Evolutionary conservation across 2,797 vertebrate genomes (phyloP).

Genomic region (Balearica regulorum): DNA sequence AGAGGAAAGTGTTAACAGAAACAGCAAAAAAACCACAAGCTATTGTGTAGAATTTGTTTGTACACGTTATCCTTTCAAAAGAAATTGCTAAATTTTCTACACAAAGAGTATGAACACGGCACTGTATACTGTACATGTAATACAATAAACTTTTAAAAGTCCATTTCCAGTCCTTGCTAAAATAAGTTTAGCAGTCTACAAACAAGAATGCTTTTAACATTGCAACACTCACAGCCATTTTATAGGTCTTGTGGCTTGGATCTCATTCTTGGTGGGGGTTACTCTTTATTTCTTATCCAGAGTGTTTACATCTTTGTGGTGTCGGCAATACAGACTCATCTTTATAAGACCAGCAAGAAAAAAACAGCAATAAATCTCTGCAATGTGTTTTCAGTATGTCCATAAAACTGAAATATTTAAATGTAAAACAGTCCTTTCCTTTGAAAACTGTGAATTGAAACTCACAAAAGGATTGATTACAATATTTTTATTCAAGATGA

Average conservation of each 20-base stretch:
- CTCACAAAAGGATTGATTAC: neutral
- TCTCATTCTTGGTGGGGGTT: conserved; percentile 43
- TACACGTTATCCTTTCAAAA: neutral
- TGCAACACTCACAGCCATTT: conserved; percentile 47
- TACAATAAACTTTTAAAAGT: neutral
- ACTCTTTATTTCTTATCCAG: conserved; percentile 40
- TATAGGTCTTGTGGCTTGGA: conserved; percentile 57
- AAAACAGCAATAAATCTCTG: conserved; percentile 47
- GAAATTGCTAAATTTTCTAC: neutral
- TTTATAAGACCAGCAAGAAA: conserved; percentile 45
- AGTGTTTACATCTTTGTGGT: conserved; percentile 66
- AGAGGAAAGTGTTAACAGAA: neutral
- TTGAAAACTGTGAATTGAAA: conserved; percentile 23
- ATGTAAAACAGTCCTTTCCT: conserved; percentile 25
- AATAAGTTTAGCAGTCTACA: conserved; percentile 49
- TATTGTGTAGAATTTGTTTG: neutral
- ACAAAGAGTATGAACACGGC: neutral
- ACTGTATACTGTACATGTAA: neutral
- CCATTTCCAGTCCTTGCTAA: conserved; percentile 35
- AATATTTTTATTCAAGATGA: conserved; percentile 5
- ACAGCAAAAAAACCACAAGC: neutral
- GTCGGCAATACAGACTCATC: conserved; percentile 39
- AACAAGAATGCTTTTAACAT: conserved; percentile 60
- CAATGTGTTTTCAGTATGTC: conserved; percentile 62
- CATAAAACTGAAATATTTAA: conserved; percentile 54